A percentile compares a stretch with the other conserved stretches of the same genome.
phyloP scores from a whole-genome alignment of 2,888 invertebrate genomes.

The Eristalis intricaria region DNA sequence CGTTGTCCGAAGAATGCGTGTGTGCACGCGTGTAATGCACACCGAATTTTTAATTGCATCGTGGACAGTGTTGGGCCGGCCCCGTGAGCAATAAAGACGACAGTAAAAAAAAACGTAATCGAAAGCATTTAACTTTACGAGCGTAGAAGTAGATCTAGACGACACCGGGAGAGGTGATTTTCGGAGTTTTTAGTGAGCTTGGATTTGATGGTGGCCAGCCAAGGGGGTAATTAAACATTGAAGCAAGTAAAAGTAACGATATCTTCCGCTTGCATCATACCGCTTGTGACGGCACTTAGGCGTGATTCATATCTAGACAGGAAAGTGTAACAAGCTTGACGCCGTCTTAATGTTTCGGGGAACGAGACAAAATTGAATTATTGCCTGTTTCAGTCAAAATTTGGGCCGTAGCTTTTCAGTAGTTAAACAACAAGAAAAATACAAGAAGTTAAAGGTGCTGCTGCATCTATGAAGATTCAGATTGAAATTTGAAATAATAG shows the following conservation, averaged over 20 bases:
- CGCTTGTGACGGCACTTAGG: not conserved
- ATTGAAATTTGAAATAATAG: too few species aligned
- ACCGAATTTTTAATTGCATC: slow-evolving; percentile 51
- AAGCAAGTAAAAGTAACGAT: not conserved
- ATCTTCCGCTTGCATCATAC: not conserved
- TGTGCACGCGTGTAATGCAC: slow-evolving; percentile 31
- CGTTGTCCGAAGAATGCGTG: slow-evolving; percentile 5
- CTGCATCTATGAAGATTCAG: too few species aligned
- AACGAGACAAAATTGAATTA: not conserved
- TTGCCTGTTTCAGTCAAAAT: not conserved
- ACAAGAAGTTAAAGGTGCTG: too few species aligned
- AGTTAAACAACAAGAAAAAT: too few species aligned
- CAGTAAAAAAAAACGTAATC: slow-evolving; percentile 45
- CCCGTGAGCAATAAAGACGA: slow-evolving; percentile 5
- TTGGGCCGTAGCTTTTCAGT: not conserved
- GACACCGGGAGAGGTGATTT: not conserved
- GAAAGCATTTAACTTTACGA: slow-evolving; percentile 45
- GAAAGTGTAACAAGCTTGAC: not conserved
- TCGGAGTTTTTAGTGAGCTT: not conserved
- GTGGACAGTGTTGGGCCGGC: not conserved
- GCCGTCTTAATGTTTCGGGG: not conserved
- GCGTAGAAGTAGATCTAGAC: not conserved
- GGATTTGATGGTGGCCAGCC: not conserved
- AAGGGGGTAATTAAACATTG: not conserved
- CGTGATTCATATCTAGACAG: not conserved